Base-by-base conservation (phyloP, 2,113 vertebrate genomes). In the Odobenus rosmarus region DNA sequence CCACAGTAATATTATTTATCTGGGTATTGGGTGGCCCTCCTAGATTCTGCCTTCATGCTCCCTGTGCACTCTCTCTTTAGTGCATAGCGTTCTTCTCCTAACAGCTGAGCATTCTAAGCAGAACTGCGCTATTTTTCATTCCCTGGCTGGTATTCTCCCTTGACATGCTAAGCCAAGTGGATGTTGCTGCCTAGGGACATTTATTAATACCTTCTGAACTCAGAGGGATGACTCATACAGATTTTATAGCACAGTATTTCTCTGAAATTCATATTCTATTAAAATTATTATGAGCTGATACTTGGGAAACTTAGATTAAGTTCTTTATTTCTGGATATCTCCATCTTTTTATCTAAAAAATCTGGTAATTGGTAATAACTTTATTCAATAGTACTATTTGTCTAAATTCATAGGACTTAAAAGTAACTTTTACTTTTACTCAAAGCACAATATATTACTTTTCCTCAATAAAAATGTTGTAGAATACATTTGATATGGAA, bases 391-490 rank as follows among this genome's bases (percentile, higher is more conserved):
- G 13, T 80, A 61, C 36, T 81, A 88, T 79, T 57, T 93, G 9
- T 76, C 67, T 96, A 80, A 42, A 79, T 85, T 96, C 59, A 59
- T 82, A 39, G 53, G 64, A 64, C 62, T 81, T 95, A 74, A 81
- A 76, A 91, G 71, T 93, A 72, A 72, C 72, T 88, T 96, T 96
- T 51, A 46, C 88, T 77, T 94, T 90, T 82, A 79, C 33, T 93
- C 51, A 53, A 82, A 84, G 42, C 4, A 62, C 19, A 86, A 23
- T 71, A 24, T 57, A 36, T 87, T 82, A 67, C 71, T 42, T 95
- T 77, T 95, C 39, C 31, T 83, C 31, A 89, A n/a, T 81, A 80
- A 88, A 96, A 82, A 88, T 89, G 15, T 79, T 81, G 8, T 86
- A 87, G 24, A 82, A 31, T 92, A n/a, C 14, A 86, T 93, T 55